These are phyloP conservation scores for Danio rerio DNA, from an alignment of 2,113 vertebrate genomes.

Conservation along the genomic window GRCz12tu NC_133191.1:45009501-45010000, in stretches of 20 bases:
- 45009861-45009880: constrained; percentile 78
- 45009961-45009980: constrained; percentile 82
- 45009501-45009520: not conserved
- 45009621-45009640: not conserved
- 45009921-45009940: constrained; percentile 79
- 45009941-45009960: constrained; percentile 81
- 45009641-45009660: constrained; percentile 48
- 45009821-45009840: constrained; percentile 69
- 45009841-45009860: constrained; percentile 83
- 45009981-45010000: constrained; percentile 60
- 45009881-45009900: constrained; percentile 83
- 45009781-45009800: constrained; percentile 83
- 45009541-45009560: constrained; percentile 34
- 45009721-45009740: constrained; percentile 62
- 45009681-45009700: constrained; percentile 39
- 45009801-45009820: constrained; percentile 72
- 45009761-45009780: constrained; percentile 78
- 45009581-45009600: constrained; percentile 59
- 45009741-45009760: constrained; percentile 65
- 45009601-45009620: constrained; percentile 46
- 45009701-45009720: constrained; percentile 61
- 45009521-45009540: constrained; percentile 51
- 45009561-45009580: constrained; percentile 63
- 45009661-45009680: constrained; percentile 33
- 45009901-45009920: constrained; percentile 78